phyloP scores from a whole-genome alignment of 1,140 invertebrate species.

The Caenorhabditis elegans region DNA sequence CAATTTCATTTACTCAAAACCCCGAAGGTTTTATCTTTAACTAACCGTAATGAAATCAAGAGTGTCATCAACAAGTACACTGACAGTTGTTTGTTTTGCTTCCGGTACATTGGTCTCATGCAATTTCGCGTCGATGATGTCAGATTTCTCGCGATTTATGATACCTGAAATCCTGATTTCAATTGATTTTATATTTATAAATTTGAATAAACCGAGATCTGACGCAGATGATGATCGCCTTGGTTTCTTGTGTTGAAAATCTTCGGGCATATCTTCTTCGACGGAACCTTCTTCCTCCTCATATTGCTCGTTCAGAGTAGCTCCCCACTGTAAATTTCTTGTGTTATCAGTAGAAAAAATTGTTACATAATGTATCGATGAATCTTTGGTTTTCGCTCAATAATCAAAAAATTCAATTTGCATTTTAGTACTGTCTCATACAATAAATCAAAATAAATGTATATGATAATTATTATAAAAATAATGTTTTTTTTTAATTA shows the following conservation, averaged over 20 bases:
- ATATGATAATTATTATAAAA: background rate
- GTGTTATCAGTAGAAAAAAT: too few species aligned
- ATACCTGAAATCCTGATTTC: slow-evolving; percentile 48
- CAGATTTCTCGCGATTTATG: slow-evolving; percentile 47
- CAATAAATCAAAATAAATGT: too few species aligned
- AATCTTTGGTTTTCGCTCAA: too few species aligned
- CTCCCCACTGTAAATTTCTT: slow-evolving; percentile 27
- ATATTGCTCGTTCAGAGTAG: background rate
- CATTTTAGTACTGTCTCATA: too few species aligned
- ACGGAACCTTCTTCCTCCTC: background rate
- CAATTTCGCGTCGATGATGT: slow-evolving; percentile 47
- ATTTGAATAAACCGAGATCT: background rate
- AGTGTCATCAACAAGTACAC: slow-evolving; percentile 49
- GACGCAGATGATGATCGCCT: background rate
- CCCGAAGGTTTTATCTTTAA: background rate
- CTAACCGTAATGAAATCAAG: slow-evolving; percentile 49
- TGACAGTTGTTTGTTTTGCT: slow-evolving; percentile 44
- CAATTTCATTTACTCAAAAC: background rate
- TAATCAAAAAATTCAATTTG: too few species aligned
- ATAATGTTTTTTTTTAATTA: background rate
- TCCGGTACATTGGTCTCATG: slow-evolving; percentile 34
- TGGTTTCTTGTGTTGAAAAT: background rate
- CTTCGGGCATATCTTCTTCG: background rate
- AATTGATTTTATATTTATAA: too few species aligned
- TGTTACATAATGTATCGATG: too few species aligned